Percentiles rank a stretch among this genome's conserved stretches.
These are phyloP conservation scores for Dendrocincla fuliginosa DNA, from an alignment of 2,797 vertebrate species.

Conservation along the genomic window DNA sequence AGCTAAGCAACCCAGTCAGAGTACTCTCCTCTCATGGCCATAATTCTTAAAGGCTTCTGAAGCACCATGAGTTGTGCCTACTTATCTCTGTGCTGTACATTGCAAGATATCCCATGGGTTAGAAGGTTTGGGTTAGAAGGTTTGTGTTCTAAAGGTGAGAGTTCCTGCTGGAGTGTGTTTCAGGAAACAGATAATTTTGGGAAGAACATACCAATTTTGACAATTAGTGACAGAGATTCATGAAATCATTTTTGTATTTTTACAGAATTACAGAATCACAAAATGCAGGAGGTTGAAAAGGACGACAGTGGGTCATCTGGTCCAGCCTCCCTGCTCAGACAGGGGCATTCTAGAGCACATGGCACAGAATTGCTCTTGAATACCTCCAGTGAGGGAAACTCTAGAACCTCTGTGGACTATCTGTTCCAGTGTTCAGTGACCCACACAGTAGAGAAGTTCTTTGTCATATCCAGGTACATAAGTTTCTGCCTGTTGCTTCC, in stretches of 20 bases:
- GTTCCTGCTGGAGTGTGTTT: neutral
- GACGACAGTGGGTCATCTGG: neutral
- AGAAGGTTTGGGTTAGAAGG: neutral
- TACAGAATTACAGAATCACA: neutral
- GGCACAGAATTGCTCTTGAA: neutral
- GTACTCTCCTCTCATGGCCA: neutral
- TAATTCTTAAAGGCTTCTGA: neutral
- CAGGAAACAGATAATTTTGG: neutral
- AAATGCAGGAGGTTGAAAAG: neutral
- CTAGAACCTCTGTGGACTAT: neutral
- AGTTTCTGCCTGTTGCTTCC: neutral
- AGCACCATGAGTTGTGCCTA: neutral
- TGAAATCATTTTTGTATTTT: neutral
- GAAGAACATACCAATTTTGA: neutral
- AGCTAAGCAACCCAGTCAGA: neutral
- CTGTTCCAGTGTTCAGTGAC: too few relatives aligned
- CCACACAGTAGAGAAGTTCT: neutral
- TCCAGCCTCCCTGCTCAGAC: neutral
- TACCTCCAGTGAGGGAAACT: neutral
- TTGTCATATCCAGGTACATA: neutral
- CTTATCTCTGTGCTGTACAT: neutral
- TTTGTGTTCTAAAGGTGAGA: neutral
- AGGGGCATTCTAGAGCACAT: neutral
- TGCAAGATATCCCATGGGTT: neutral
- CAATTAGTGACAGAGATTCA: neutral